Percentiles rank a stretch among this genome's conserved stretches.
Evolutionary conservation across 2,797 vertebrate species (phyloP).

Genomic region (Gymnoscopelus braueri): DNA sequence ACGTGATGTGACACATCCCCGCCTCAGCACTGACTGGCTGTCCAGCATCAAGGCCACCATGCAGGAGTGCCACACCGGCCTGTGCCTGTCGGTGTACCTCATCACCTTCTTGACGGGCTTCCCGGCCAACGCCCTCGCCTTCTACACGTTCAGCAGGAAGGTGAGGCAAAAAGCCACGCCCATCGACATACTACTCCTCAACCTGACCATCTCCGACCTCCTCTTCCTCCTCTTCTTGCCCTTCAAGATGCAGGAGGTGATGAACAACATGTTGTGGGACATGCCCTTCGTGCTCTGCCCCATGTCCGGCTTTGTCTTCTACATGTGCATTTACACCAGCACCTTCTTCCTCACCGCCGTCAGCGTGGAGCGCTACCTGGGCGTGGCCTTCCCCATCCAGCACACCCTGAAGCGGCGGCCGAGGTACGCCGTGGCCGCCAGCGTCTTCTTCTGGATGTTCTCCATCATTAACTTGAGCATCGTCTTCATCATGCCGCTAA

Average conservation of each 20-base stretch:
- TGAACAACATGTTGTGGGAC: constrained; percentile 72
- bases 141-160: constrained; percentile 80
- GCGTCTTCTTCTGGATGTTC: constrained; percentile 83
- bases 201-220: constrained; percentile 86
- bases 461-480: constrained; percentile 78
- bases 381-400: constrained; percentile 85
- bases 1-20: constrained; percentile 53
- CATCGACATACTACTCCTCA: constrained; percentile 86
- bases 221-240: constrained; percentile 86
- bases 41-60: constrained; percentile 44
- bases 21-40: not conserved
- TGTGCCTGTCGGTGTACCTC: constrained; percentile 81
- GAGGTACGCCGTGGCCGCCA: constrained; percentile 77
- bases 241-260: constrained; percentile 84
- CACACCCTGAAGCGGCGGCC: constrained; percentile 79
- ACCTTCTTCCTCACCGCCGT: constrained; percentile 84
- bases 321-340: constrained; percentile 88
- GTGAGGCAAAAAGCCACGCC: constrained; percentile 80
- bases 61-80: constrained; percentile 67
- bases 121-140: constrained; percentile 75
- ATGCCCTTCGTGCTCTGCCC: constrained; percentile 83
- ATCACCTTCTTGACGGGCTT: constrained; percentile 80
- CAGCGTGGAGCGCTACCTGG: constrained; percentile 86
- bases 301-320: constrained; percentile 82
- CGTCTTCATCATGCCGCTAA: constrained; percentile 79